Evolutionary conservation across 2,797 vertebrate species (phyloP), one percentile per base, ranked within the genome.

Genomic region (Epinephelus malabaricus): DNA sequence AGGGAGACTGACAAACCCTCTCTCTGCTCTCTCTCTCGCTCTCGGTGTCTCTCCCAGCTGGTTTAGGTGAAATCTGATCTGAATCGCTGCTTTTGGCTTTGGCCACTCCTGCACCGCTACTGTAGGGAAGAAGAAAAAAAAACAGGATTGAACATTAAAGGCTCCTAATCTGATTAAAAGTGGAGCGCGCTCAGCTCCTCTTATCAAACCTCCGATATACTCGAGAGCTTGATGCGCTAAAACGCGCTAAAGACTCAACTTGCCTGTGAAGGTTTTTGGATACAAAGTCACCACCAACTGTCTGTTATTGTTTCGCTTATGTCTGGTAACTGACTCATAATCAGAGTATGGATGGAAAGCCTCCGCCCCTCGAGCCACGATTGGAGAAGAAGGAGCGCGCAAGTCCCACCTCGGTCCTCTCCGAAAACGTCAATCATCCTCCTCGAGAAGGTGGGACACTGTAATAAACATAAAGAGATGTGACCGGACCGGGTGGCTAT

Each of bases 61-160:
- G 90, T 95, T 94, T 90, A 85, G 89, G 91, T 96, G 95, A 96
- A 96, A 96, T 94, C 95, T 95, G 95, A 96, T 95, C 94, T 95
- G 93, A 95, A 95, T 92, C 92, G 92, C 94, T 93, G 94, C 91
- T 92, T 95, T 95, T 87, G 92, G 92, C 89, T 94, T 78, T 90
- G 85, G 93, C 93, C 94, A 92, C 94, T 94, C 92, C 94, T 94
- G 93, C 91, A 43, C 85, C 76, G 92, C 92, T 93, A 92, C 92
- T 90, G 91, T 91, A 90, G 82, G 69, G 78, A 78, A 64, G 62
- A 25, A 59, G 45, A 46, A 78, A 76, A 79, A 79, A 79, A 82
- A 56, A 68, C 78, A 85, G 83, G 82, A 74, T 73, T 85, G 67
- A 87, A 89, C 90, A 82, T 88, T 89, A 90, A 92, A 89, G 83